Evolutionary conservation across 2,888 invertebrate species (phyloP).

Genomic region (Ischnus inquisitorius): DNA sequence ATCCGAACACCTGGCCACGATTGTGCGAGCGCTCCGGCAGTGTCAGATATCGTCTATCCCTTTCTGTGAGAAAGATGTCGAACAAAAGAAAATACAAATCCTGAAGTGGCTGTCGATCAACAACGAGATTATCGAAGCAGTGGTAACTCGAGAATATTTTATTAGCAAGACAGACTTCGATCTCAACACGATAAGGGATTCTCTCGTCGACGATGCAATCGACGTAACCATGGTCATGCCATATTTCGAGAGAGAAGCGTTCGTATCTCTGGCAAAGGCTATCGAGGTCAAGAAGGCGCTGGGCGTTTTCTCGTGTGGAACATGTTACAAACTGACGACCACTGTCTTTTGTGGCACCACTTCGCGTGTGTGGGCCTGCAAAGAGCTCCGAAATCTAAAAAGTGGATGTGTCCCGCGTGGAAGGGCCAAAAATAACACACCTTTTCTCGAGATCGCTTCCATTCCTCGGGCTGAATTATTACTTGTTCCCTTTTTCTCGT

Average conservation of each 20-base stretch:
- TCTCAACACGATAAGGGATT: not conserved
- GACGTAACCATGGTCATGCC: not conserved
- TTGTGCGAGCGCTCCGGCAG: not conserved
- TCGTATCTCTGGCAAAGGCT: not conserved
- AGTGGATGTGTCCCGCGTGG: not conserved
- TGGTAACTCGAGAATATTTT: not conserved
- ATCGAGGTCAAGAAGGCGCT: not conserved
- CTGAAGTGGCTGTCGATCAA: constrained; percentile 1
- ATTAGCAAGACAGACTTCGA: not conserved
- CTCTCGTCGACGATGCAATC: not conserved
- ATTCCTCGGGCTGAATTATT: no score
- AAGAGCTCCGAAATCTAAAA: not conserved
- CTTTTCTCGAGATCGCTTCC: no score
- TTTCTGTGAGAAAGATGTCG: not conserved
- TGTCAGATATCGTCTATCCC: no score
- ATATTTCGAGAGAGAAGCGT: not conserved
- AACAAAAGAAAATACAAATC: not conserved
- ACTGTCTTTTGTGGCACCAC: not conserved
- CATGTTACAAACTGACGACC: not conserved
- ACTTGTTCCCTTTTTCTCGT: no score
- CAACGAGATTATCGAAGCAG: constrained; percentile 4
- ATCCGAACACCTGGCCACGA: constrained; percentile 11
- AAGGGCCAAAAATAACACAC: no score
- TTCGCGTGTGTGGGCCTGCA: not conserved
- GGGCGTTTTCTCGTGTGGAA: not conserved